Evolutionary conservation across 2,797 vertebrate genomes (phyloP), one percentile per base, ranked within the genome.

Genomic region (Paedocypris micromegethes): DNA sequence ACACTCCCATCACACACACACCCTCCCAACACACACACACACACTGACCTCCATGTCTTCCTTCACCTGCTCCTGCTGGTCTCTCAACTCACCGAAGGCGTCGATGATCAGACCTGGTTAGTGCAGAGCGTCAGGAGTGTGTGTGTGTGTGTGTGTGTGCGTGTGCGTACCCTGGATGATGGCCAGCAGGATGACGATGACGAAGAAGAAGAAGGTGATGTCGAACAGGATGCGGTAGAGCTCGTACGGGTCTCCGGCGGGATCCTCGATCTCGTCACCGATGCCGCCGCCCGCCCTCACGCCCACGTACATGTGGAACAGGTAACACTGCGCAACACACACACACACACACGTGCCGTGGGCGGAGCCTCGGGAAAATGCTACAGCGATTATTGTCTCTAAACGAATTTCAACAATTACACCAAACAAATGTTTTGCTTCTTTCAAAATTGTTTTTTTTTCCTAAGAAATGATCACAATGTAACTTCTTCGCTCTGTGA

Each of bases 171-270:
- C 97, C 92, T 99, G 97, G 85, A 99, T 99, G 85, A 99, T 98
- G 83, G 97, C 97, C 86, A 99, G 83, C 72, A 99, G 85, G 84
- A 99, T 99, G 87, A 99, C 97, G n/a, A 99, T 97, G 81, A 99
- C 95, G 1, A 99, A 99, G 89, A 99, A 99, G 90, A 99, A 99
- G 87, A 99, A 99, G n/a, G 97, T 99, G 82, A 99, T 99, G 86
- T 99, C 97, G 37, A 98, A 99, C 82, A 99, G 91, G 76, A 99
- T 98, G 76, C 97, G 92, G 79, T 97, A 98, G 80, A 99, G 94
- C 83, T 99, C 97, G 0, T 94, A 98, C 9, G 94, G 93, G 77
- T 99, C 96, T 48, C 97, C 97, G 7, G 97, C 97, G 3, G 96
- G 96, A 80, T 99, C 97, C 84, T 95, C 95, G 58, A 99, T 87